These are phyloP conservation scores for Pipistrellus pygmaeus DNA, from an alignment of 2,797 vertebrate genomes.

Conservation along the genomic window DNA sequence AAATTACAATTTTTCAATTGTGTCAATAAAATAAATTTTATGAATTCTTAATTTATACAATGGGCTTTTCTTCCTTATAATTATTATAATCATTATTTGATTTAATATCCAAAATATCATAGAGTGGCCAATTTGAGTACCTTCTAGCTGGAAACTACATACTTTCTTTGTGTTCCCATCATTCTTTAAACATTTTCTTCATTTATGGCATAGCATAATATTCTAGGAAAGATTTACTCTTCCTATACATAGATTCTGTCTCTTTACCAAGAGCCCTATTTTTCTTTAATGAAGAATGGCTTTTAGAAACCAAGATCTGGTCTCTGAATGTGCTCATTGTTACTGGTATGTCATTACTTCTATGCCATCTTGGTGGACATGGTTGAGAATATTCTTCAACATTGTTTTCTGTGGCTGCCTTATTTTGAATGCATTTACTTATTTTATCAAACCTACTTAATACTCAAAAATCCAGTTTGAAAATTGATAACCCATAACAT, in stretches of 20 bases:
- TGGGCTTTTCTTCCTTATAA: background rate
- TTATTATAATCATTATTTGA: background rate
- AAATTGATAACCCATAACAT: background rate
- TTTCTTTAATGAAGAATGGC: background rate
- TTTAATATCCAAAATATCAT: background rate
- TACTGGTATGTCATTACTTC: background rate
- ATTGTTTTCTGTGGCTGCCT: background rate
- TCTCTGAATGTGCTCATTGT: background rate
- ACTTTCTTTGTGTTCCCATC: background rate
- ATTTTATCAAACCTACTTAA: background rate
- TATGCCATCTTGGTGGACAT: background rate
- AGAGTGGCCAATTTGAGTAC: background rate
- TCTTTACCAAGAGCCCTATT: background rate
- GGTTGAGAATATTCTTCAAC: background rate
- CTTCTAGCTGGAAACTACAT: background rate
- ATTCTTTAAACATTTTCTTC: background rate
- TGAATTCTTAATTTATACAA: background rate
- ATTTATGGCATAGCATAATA: background rate
- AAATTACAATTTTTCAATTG: background rate
- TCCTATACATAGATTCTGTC: background rate
- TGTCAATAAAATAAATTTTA: background rate
- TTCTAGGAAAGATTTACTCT: background rate
- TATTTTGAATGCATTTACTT: background rate
- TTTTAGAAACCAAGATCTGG: background rate
- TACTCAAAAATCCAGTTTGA: background rate